phyloP scores from a whole-genome alignment of 1,140 invertebrate species.

The Apis florea region DNA sequence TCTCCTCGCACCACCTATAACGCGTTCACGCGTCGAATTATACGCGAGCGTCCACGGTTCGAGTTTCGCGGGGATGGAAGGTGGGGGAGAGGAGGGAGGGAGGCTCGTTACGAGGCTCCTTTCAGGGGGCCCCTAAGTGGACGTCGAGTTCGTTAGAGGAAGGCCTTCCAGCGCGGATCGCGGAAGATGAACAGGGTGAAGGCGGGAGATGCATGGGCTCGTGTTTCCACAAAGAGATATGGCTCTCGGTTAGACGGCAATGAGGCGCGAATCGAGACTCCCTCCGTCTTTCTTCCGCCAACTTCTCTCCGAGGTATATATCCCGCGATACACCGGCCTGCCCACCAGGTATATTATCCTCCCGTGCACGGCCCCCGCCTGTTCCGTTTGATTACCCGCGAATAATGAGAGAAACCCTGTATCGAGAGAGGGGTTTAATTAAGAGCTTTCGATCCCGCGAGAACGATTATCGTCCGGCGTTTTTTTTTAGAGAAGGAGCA shows the following conservation, averaged over 20 bases:
- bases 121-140: slow-evolving; percentile 69
- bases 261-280: slow-evolving; percentile 63
- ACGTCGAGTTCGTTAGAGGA: slow-evolving; percentile 73
- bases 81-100: background rate
- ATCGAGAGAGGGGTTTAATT: slow-evolving; percentile 16
- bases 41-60: slow-evolving; percentile 25
- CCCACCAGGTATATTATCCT: slow-evolving; percentile 35
- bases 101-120: slow-evolving; percentile 70
- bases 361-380: slow-evolving; percentile 12
- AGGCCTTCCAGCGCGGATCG: slow-evolving; percentile 63
- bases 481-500: background rate
- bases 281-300: background rate
- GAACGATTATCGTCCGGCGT: background rate
- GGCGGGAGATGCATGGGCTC: slow-evolving; percentile 68
- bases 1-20: background rate
- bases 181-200: slow-evolving; percentile 69
- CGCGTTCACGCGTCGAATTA: too few relatives aligned
- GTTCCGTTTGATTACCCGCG: slow-evolving; percentile 59
- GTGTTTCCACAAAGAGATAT: slow-evolving; percentile 71
- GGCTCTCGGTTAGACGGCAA: slow-evolving; percentile 68
- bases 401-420: slow-evolving; percentile 40
- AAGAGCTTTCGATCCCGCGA: slow-evolving; percentile 34
- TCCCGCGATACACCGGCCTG: too few relatives aligned
- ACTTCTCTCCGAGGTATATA: background rate
- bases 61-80: slow-evolving; percentile 54